phyloP scores from a whole-genome alignment of 2,797 vertebrate species.

The Rhinophrynus dorsalis region DNA sequence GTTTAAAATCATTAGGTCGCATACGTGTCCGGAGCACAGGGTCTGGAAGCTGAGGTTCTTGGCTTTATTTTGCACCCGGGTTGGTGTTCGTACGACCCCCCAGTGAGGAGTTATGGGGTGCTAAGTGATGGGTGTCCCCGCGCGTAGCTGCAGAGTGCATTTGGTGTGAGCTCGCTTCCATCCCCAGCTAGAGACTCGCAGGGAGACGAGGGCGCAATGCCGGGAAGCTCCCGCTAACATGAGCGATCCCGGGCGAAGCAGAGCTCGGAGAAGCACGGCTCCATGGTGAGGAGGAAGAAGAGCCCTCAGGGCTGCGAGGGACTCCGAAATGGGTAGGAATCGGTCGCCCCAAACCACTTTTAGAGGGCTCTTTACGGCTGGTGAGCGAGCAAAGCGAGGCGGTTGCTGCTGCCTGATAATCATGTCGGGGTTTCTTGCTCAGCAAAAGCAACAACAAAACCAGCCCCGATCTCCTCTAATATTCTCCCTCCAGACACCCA shows the following conservation, averaged over 20 bases:
- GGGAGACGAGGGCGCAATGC: conserved; percentile 57
- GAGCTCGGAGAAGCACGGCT: conserved; percentile 68
- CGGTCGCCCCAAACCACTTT: conserved; percentile 69
- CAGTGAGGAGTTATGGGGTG: background rate
- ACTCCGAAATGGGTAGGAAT: conserved; percentile 75
- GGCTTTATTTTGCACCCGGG: background rate
- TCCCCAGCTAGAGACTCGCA: background rate
- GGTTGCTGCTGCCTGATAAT: conserved; percentile 10
- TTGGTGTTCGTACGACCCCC: background rate
- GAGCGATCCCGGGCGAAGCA: conserved; percentile 65
- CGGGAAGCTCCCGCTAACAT: conserved; percentile 68
- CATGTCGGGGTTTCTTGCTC: conserved; percentile 30
- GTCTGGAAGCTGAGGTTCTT: background rate
- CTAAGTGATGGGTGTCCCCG: background rate
- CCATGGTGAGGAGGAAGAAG: conserved; percentile 89
- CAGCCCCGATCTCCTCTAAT: background rate
- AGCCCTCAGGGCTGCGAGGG: conserved; percentile 73
- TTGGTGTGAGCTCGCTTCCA: conserved; percentile 12
- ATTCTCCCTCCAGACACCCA: background rate
- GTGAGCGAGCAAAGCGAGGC: background rate
- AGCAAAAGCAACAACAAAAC: conserved; percentile 37
- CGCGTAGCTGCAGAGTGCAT: background rate
- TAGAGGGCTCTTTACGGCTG: conserved; percentile 4
- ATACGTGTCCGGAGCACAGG: accelerated
- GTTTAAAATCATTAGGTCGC: background rate